Conservation (phyloP, 2,113 vertebrate genomes). For the Nestor notabilis region DNA sequence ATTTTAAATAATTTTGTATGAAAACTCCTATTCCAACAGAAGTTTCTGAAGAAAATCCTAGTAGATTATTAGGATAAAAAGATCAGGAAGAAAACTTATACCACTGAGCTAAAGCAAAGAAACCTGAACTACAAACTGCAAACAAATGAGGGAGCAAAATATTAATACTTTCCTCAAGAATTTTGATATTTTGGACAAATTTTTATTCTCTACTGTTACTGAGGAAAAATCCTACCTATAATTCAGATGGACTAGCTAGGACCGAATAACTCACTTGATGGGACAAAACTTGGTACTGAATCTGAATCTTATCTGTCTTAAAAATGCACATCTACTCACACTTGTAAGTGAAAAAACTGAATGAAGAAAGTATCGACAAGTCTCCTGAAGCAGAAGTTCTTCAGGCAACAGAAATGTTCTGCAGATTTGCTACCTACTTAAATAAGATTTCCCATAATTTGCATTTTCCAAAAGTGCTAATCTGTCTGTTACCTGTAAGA, state of each 20-base stretch:
- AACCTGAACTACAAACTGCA: neutral
- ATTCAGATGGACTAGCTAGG: neutral
- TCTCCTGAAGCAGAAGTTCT: neutral
- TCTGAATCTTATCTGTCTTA: neutral
- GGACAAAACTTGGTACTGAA: neutral
- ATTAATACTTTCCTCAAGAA: neutral
- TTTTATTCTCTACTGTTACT: neutral
- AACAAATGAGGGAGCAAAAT: neutral
- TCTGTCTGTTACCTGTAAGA: neutral
- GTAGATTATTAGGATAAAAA: neutral
- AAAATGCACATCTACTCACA: neutral
- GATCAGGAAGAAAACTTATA: neutral
- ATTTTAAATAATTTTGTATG: neutral
- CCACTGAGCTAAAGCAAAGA: neutral
- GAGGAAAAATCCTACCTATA: neutral
- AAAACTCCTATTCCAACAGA: neutral
- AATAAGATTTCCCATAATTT: neutral
- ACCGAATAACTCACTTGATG: neutral
- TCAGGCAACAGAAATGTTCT: neutral
- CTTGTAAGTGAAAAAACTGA: neutral
- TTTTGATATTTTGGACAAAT: neutral
- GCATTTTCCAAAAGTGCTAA: neutral
- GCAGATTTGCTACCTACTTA: neutral
- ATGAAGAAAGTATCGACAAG: fast-evolving
- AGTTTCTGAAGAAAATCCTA: neutral